These are phyloP conservation scores for Zeuzera pyrina DNA, from an alignment of 2,888 invertebrate genomes.

Conservation along the genomic window DNA sequence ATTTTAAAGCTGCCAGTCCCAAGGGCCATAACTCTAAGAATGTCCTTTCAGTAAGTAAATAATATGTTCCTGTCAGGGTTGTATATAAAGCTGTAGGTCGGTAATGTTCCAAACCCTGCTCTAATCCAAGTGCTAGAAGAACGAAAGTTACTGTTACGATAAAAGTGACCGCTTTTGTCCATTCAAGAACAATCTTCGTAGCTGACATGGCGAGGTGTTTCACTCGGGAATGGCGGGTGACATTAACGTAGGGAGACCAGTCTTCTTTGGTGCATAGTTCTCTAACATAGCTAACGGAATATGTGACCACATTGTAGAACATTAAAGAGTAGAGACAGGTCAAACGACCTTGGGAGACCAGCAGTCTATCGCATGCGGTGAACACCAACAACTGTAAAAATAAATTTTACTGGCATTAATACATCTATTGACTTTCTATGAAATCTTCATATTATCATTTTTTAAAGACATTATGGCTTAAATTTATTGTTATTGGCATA, in stretches of 20 bases:
- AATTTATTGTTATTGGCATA: too few species aligned
- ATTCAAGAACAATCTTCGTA: conserved; percentile 85
- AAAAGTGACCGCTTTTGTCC: conserved; percentile 87
- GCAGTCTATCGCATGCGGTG: conserved; percentile 79
- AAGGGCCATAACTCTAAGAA: conserved; percentile 78
- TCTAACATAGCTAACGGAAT: conserved; percentile 82
- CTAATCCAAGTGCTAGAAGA: conserved; percentile 81
- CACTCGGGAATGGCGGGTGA: conserved; percentile 80
- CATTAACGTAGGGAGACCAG: conserved; percentile 83
- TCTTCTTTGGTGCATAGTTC: conserved; percentile 82
- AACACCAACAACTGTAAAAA: conserved; percentile 77
- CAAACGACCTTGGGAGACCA: conserved; percentile 73
- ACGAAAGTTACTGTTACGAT: conserved; percentile 84
- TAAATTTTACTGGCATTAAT: conserved; percentile 5
- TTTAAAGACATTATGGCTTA: too few species aligned
- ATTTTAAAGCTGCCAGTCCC: conserved; percentile 69
- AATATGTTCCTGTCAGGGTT: conserved; percentile 78
- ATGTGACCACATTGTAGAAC: conserved; percentile 87
- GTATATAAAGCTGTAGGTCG: conserved; percentile 79
- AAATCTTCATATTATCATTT: background rate
- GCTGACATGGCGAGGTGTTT: conserved; percentile 87
- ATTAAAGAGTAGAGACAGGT: conserved; percentile 84
- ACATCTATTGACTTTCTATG: too few species aligned
- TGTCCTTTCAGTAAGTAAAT: conserved; percentile 80
- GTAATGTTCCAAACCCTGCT: conserved; percentile 83